Base-by-base conservation (phyloP, 2,888 invertebrate species). In the Sericinus montela region DNA sequence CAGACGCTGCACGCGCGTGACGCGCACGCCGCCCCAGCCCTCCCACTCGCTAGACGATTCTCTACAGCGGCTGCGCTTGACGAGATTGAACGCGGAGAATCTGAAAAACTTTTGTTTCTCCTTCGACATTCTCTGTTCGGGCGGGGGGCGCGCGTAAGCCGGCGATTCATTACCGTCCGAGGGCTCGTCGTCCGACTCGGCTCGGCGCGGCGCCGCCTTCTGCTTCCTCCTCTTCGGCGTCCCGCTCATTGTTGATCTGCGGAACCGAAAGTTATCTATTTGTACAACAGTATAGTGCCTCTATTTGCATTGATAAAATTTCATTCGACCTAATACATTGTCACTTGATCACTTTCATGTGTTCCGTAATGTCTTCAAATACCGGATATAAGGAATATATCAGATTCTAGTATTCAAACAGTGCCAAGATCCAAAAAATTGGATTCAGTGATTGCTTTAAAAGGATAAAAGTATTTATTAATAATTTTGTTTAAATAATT, bases 41-140 rank as follows among this genome's bases (percentile, higher is more conserved):
- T 80, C 84, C 83, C 81, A 83, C 61, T 78, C 79, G 60, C 72
- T 66, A 48, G 83, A 79, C 42, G 79, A 74, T 48, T 67, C 72
- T 52, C 84, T 70, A 43, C 76, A 69, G 46, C 79, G 72, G n/a
- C 74, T 71, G 48, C 86, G 86, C 75, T 91, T 91, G 60, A 92
- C 93, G 55, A 93, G 91, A 78, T 94, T 94, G 78, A 95, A 94
- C 46, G 93, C 94, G 65, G 94, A 94, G 75, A 92, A 91, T 76
- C 94, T 90, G 90, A 95, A 95, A 90, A 95, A 95, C 85, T 95
- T 95, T 84, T 94, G 95, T 82, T 95, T 95, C 90, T 95, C 95
- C 88, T 94, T 94, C 59, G 95, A 95, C 91, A 95, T 94, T 75
- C 91, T 91, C 76, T 86, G 89, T 80, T 94, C 94, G 81, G 92